Base-by-base conservation (phyloP, 2,113 vertebrate species). In the Bettongia penicillata region DNA sequence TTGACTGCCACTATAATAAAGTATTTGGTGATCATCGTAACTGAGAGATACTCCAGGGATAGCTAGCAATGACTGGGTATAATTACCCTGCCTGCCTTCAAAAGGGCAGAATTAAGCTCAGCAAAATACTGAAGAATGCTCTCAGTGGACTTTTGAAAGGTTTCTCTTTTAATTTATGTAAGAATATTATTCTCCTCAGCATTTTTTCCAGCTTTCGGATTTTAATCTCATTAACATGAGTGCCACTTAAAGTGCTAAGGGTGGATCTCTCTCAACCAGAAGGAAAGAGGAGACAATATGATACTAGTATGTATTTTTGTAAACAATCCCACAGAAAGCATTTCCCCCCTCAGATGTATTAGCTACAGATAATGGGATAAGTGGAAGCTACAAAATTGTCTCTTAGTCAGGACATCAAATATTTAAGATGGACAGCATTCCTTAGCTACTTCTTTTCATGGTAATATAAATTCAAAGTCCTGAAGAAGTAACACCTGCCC, bases 381-480 rank as follows among this genome's bases (percentile, higher is more conserved):
- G 25, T 93, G 89, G 47, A 31, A 89, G 89, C 90, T 91, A 91
- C 3, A 50, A 49, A 93, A 91, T 0, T 24, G 37, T 16, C 28
- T 48, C n/a, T 8, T 37, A 90, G 91, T 93, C 89, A 51, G 92
- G 94, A 68, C 51, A 90, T 93, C 53, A 96, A 84, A 84, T 93
- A 53, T 95, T 93, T 96, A 94, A 92, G 49, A 49, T 51, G 49
- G 53, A 94, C 61, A 90, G 0, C 8, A 94, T 22, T 2, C 90
- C n/a, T 93, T 97, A 91, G 3, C 89, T 95, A 31, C 31, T 93
- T 68, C 28, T n/a, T 77, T n/a, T 77, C 48, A 51, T 49, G 95
- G 77, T 96, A 96, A 24, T 10, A 93, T 57, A 90, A 95, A 94
- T 90, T 95, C 92, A 57, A 96, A 97, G 95, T 96, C n/a, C 94